phyloP scores from a whole-genome alignment of 2,113 vertebrate genomes.

The Chrysochloris asiatica region DNA sequence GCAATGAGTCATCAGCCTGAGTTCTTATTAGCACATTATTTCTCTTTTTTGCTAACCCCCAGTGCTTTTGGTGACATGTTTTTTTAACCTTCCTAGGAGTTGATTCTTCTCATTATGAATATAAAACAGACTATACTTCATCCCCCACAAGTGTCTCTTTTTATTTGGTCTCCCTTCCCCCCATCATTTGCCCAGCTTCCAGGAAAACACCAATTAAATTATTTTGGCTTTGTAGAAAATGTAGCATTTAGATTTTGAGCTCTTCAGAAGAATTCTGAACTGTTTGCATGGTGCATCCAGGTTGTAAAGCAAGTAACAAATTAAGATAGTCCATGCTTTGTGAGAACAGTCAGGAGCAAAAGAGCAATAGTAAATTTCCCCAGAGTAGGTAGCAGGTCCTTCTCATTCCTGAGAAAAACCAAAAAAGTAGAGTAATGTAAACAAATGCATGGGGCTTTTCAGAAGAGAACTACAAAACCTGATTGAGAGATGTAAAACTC shows the following conservation, averaged over 20 bases:
- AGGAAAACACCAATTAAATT: background rate
- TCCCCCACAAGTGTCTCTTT: background rate
- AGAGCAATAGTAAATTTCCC: background rate
- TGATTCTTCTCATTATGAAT: constrained; percentile 43
- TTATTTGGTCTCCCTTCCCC: constrained; percentile 20
- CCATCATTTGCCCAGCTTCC: background rate
- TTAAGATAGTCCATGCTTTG: background rate
- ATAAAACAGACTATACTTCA: background rate
- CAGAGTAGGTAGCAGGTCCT: background rate
- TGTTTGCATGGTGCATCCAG: background rate
- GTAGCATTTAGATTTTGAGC: background rate
- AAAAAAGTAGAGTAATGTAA: background rate
- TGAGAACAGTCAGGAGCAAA: background rate
- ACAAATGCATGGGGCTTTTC: background rate
- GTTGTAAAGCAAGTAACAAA: background rate
- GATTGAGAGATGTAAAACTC: background rate
- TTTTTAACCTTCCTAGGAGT: constrained; percentile 38
- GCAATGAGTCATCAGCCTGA: constrained; percentile 63
- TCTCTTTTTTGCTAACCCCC: constrained; percentile 59
- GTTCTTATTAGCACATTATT: constrained; percentile 44
- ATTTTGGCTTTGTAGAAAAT: background rate
- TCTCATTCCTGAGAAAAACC: background rate
- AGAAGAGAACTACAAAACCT: constrained; percentile 10
- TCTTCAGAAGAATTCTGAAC: background rate
- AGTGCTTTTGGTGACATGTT: constrained; percentile 41